Conservation (phyloP, 1,140 invertebrate genomes). For the Triops longicaudatus region DNA sequence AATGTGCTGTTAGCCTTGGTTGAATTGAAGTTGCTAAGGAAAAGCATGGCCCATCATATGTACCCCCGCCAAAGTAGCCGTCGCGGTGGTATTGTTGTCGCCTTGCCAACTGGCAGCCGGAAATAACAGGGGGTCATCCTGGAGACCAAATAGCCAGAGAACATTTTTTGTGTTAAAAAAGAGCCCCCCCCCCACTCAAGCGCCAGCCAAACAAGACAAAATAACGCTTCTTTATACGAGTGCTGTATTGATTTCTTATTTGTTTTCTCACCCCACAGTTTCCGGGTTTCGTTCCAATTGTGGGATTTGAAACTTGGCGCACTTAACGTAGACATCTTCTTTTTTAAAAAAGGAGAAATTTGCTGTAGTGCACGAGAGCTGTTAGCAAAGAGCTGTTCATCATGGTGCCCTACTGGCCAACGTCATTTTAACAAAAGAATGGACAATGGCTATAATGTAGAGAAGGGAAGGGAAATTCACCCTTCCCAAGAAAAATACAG, state of each 20-base stretch:
- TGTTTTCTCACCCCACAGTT: background rate
- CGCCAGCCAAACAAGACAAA: background rate
- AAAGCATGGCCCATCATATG: background rate
- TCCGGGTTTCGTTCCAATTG: background rate
- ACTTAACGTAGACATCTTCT: background rate
- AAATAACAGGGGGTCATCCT: slow-evolving; percentile 14
- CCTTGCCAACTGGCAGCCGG: slow-evolving; percentile 13
- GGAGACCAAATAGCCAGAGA: slow-evolving; percentile 14
- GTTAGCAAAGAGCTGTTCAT: slow-evolving; percentile 7
- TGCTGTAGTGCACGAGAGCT: background rate
- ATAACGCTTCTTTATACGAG: background rate
- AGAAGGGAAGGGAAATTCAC: background rate
- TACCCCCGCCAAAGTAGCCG: background rate
- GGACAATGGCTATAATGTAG: slow-evolving; percentile 7
- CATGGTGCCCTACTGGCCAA: background rate
- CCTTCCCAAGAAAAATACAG: slow-evolving; percentile 2
- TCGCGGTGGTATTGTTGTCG: slow-evolving; percentile 6
- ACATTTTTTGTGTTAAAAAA: background rate
- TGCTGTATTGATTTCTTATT: background rate
- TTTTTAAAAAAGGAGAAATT: background rate
- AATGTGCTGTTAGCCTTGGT: slow-evolving; percentile 11
- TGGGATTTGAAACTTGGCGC: background rate
- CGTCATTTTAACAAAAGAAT: background rate
- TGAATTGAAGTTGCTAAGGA: slow-evolving; percentile 12
- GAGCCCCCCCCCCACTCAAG: background rate